Evolutionary conservation across 37 sponge, comb jelly and placozoan species (phyloP), one percentile per base, ranked within the genome.

Genomic region (Ephydatia muelleri): DNA sequence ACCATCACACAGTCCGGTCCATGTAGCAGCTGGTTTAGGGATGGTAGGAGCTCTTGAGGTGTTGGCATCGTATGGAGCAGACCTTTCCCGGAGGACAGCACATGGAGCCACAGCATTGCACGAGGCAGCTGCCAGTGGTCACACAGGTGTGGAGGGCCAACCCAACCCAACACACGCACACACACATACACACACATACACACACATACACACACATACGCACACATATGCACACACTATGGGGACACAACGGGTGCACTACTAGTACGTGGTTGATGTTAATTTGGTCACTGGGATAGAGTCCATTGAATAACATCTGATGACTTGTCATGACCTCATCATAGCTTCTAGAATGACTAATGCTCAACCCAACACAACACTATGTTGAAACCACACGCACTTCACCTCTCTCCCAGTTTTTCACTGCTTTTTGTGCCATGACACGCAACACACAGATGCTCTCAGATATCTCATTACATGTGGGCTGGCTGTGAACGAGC

Each of bases 61-160:
- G 19, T 76, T 94, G 39, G 22, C 65, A 40, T 38, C 77, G 3
- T 77, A 82, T 71, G 83, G 88, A 68, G 88, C 91, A 13, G 85
- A 90, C 77, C 67, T 89, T 16, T 28, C 31, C 28, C 27, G 35
- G 22, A 40, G 34, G 48, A 87, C 80, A 43, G 32, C 57, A 5
- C 74, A 90, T 40, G 88, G 88, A 77, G 84, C 91, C n/a, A 73
- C 75, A 26, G 87, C 90, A n/a, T 35, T 93, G 30, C 93, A 93
- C 49, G 90, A 93, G 68, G 94, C 94, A 48, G 94, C 94, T 37
- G 91, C 81, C 43, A 84, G 75, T 80, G 94, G 94, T 64, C 81
- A 93, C 34, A 37, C 81, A 39, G 88, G 87, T 93, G 29, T n/a
- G n/a, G n/a, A n/a, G n/a, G n/a, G n/a, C n/a, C n/a, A n/a, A n/a